Evolutionary conservation across 1,140 invertebrate species (phyloP).

Genomic region (Drosophila albomicans): DNA sequence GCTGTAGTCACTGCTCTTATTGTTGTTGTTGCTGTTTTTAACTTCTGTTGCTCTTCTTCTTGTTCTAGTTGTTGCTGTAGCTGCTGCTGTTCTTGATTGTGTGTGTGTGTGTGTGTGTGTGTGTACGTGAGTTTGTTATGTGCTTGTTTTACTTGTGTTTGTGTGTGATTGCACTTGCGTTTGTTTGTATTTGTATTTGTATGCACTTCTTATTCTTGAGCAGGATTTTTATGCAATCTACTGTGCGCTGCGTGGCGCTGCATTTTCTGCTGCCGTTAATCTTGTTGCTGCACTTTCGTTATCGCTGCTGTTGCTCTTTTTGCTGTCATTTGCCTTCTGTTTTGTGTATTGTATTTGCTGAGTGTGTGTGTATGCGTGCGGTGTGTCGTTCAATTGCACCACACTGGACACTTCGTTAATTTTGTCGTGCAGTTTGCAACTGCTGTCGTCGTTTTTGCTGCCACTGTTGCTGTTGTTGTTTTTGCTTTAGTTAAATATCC

Average conservation of each 20-base stretch:
- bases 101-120: no score
- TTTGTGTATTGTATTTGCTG: neutral
- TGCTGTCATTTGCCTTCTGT: slow-evolving; percentile 22
- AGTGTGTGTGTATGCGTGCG: slow-evolving; percentile 23
- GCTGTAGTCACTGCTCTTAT: slow-evolving; percentile 13
- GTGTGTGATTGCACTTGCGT: slow-evolving; percentile 38
- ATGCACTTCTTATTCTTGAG: slow-evolving; percentile 59
- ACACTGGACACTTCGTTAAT: slow-evolving; percentile 65
- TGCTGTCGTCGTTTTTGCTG: slow-evolving; percentile 23
- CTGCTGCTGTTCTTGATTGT: no score
- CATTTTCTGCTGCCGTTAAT: slow-evolving; percentile 36
- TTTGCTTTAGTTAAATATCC: slow-evolving; percentile 44
- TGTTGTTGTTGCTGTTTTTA: slow-evolving; percentile 23
- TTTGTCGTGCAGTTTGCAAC: slow-evolving; percentile 50
- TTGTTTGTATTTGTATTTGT: slow-evolving; percentile 24
- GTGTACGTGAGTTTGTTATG: slow-evolving; percentile 13
- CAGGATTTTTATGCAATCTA: slow-evolving; percentile 59
- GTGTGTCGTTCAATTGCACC: slow-evolving; percentile 49
- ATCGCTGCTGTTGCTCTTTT: neutral
- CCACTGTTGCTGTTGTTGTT: slow-evolving; percentile 40
- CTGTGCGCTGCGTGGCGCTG: slow-evolving; percentile 31
- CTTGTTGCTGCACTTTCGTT: neutral
- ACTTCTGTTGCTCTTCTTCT: no score
- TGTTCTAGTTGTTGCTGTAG: slow-evolving; percentile 20
- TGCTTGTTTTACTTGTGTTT: slow-evolving; percentile 34